Conservation (phyloP, 2,113 vertebrate genomes). For the Pelecanoides urinatrix region DNA sequence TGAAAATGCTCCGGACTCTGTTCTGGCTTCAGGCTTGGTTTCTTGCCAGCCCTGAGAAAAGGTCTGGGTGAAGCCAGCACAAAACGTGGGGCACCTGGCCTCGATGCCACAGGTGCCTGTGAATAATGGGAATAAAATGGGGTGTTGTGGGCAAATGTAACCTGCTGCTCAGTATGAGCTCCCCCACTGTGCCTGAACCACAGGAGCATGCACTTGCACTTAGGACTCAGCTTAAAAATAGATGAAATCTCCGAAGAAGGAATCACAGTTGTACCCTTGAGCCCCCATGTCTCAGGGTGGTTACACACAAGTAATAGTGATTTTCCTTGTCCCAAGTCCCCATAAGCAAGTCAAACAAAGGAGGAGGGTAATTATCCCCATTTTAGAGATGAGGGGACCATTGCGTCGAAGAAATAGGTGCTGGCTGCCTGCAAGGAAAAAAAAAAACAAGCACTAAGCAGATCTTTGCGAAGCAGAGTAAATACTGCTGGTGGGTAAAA, state of each 20-base stretch:
- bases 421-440: background rate
- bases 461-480: background rate
- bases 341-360: background rate
- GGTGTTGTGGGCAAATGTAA: background rate
- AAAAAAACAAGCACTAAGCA: background rate
- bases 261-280: background rate
- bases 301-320: background rate
- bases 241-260: background rate
- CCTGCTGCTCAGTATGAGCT: background rate
- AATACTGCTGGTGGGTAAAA: conserved; percentile 23
- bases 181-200: rapidly evolving
- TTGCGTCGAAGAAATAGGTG: background rate
- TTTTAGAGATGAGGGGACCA: background rate
- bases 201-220: background rate
- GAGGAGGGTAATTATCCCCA: background rate
- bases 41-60: background rate
- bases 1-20: background rate
- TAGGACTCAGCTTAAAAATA: background rate
- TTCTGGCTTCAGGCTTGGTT: background rate
- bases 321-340: background rate
- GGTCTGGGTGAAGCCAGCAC: background rate
- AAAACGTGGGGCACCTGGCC: background rate
- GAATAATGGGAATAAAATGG: background rate
- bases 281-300: background rate
- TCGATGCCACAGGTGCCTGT: background rate